phyloP scores from a whole-genome alignment of 2,797 vertebrate genomes.

The Cynopterus sphinx region DNA sequence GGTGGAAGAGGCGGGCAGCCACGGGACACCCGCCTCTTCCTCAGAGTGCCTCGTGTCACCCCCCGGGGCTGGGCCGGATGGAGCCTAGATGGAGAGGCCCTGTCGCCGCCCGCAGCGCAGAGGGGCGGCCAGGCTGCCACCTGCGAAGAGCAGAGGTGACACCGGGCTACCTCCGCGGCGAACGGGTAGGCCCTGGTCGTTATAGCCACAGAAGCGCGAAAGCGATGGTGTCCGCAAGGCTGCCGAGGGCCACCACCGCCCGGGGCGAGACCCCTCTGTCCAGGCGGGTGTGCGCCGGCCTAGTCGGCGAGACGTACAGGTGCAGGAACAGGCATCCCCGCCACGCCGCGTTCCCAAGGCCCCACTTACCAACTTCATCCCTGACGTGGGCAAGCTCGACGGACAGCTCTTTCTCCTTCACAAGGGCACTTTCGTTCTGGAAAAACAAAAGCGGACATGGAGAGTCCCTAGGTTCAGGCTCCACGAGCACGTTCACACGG shows the following conservation, averaged over 20 bases:
- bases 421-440: constrained; percentile 93
- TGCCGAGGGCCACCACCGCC: neutral
- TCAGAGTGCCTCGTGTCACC: neutral
- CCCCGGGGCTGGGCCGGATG: neutral
- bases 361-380: constrained; percentile 98
- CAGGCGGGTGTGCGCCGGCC: neutral
- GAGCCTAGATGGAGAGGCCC: neutral
- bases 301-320: neutral
- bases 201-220: neutral
- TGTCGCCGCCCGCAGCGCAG: neutral
- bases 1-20: neutral
- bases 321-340: constrained; percentile 57
- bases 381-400: constrained; percentile 94
- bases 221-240: constrained; percentile 27
- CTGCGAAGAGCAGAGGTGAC: constrained; percentile 29
- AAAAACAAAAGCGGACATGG: constrained; percentile 80
- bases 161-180: neutral
- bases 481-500: constrained; percentile 72
- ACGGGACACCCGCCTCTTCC: neutral
- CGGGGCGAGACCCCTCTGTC: neutral
- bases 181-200: neutral
- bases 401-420: constrained; percentile 94
- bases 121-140: neutral
- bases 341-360: constrained; percentile 43
- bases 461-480: constrained; percentile 71